phyloP scores from a whole-genome alignment of 2,113 vertebrate genomes.

The Marmota flaviventris region DNA sequence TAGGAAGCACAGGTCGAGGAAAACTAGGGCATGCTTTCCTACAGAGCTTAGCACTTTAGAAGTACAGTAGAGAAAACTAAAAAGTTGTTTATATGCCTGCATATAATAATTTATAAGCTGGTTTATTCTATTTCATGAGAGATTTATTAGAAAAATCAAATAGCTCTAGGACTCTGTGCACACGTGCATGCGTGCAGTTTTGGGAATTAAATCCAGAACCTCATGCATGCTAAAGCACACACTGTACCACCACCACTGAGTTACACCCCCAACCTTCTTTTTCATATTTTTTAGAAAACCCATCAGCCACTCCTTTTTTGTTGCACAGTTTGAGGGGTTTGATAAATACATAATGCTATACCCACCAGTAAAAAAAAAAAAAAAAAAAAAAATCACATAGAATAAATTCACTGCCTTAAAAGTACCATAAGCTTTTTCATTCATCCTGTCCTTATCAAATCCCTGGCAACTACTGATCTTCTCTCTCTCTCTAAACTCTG shows the following conservation, averaged over 20 bases:
- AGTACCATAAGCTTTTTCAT: background rate
- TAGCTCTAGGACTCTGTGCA: background rate
- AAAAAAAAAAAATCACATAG: background rate
- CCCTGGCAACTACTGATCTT: background rate
- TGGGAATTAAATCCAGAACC: background rate
- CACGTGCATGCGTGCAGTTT: no score
- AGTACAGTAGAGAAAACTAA: background rate
- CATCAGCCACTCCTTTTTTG: background rate
- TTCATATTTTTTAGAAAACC: background rate
- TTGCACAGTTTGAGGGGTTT: background rate
- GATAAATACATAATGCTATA: background rate
- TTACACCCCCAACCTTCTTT: background rate
- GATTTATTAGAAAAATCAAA: background rate
- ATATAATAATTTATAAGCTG: background rate
- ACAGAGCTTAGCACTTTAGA: constrained; percentile 12
- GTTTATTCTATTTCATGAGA: background rate
- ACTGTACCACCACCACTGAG: background rate
- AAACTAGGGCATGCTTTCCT: constrained; percentile 69
- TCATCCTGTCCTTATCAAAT: background rate
- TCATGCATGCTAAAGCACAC: background rate
- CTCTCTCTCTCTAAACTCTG: background rate
- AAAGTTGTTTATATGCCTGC: background rate
- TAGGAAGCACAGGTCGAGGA: background rate
- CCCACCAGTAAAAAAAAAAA: background rate
- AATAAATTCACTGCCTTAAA: background rate